Evolutionary conservation across 1,140 invertebrate genomes (phyloP), one percentile per base, ranked within the genome.

Genomic region (Heliconius eleuchia): DNA sequence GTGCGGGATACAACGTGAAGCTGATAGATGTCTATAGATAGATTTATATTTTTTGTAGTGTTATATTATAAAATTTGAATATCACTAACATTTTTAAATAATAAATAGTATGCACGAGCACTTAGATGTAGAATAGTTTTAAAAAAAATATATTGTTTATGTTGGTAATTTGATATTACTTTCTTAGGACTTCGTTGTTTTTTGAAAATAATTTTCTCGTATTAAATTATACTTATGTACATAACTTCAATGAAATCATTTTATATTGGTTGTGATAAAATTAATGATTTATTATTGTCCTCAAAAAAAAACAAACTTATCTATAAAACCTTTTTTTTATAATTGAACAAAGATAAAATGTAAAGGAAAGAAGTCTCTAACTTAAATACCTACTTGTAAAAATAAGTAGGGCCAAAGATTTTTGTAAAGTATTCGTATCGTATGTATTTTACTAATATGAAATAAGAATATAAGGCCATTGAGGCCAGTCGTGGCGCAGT

Each of bases 211-310:
- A 57, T 23, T 57, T 57, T 52, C 50, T 52, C 18, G 50, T 60
- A 23, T 9, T 23, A 9, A 8, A 60, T 23, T 66, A 30, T 66
- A 30, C 57, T 27, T 60, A 23, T 27, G 57, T 23, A 27, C 6
- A 37, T 23, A 60, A 60, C 5, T 55, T 55, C 23, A 57, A 57
- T 23, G 27, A 30, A 66, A 66, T 27, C 2, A 23, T 30, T 30
- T 66, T 66, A 27, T 66, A 27, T 66, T 66, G 60, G 27, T 66
- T 30, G 27, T 66, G 60, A 66, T 66, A 30, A 66, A 66, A 66
- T 27, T 13, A 66, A 30, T 30, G 27, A 9, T 57, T 57, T 19
- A 9, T 55, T 55, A 9, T 55, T 55, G 52, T 9, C 2, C n/a
- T 57, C 18, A 57, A 1, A 57, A 23, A 23, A 57, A 57, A 23